These are phyloP conservation scores for Belgica antarctica DNA, from an alignment of 2,888 invertebrate species.

Conservation along the genomic window DNA sequence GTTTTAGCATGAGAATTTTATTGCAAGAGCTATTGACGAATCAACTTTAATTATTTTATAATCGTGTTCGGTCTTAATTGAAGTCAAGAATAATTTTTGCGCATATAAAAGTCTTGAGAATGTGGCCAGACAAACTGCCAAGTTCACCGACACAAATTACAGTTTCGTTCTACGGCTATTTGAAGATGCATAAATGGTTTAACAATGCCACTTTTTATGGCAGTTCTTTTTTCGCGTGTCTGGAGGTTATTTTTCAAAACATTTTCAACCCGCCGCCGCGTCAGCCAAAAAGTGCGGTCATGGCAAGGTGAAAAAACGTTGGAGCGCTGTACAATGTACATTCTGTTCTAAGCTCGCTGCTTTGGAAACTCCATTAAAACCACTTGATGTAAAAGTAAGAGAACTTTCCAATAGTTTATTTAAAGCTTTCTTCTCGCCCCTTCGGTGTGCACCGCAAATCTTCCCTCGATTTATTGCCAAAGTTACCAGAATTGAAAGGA, in stretches of 20 bases:
- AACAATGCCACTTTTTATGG: constrained; percentile 6
- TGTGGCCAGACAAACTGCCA: neutral
- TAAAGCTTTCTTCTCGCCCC: neutral
- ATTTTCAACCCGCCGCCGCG: constrained; percentile 6
- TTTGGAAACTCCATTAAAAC: neutral
- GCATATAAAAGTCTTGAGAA: neutral
- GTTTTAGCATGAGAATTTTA: no score
- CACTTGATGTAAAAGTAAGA: neutral
- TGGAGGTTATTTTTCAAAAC: constrained; percentile 40
- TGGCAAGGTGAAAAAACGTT: constrained; percentile 39
- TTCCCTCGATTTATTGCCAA: neutral
- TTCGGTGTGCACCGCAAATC: neutral
- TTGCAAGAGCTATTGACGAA: constrained; percentile 4
- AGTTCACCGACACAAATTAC: constrained; percentile 32
- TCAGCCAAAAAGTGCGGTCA: constrained; percentile 23
- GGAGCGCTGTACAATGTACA: neutral
- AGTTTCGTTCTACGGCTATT: constrained; percentile 33
- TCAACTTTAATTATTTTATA: constrained; percentile 34
- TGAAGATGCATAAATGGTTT: constrained; percentile 27
- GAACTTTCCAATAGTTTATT: neutral
- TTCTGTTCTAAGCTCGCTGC: neutral
- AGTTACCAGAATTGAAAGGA: neutral
- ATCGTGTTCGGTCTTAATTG: neutral
- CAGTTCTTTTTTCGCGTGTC: constrained; percentile 25
- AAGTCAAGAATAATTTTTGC: neutral